phyloP scores from a whole-genome alignment of 2,113 vertebrate genomes.

The Odocoileus virginianus region DNA sequence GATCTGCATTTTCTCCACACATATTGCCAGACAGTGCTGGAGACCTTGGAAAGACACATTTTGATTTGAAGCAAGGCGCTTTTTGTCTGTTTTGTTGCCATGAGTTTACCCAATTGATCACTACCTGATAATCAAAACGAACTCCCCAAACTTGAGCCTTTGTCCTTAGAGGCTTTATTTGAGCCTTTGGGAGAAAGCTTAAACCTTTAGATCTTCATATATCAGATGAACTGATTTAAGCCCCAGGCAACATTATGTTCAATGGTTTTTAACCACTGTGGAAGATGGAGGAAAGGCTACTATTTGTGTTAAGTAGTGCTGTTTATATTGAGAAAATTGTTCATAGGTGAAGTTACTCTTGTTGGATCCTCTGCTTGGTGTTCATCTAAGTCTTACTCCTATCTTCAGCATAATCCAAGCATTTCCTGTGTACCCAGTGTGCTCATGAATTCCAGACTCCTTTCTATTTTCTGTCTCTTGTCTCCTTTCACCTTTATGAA shows the following conservation, averaged over 20 bases:
- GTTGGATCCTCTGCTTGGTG: background rate
- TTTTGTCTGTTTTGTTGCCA: background rate
- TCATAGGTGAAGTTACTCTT: background rate
- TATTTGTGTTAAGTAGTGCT: background rate
- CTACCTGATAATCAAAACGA: constrained; percentile 32
- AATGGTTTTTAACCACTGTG: background rate
- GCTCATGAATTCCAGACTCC: background rate
- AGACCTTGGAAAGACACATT: constrained; percentile 30
- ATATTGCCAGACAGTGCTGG: constrained; percentile 28
- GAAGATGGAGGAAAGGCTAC: background rate
- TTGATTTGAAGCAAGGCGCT: background rate
- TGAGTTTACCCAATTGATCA: background rate
- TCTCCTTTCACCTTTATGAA: background rate
- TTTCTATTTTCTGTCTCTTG: background rate
- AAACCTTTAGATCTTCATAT: background rate
- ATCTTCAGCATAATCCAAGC: background rate
- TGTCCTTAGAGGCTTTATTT: background rate
- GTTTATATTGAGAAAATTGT: constrained; percentile 14
- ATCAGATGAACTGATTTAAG: background rate
- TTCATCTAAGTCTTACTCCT: background rate
- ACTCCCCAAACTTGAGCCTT: background rate
- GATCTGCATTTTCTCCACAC: constrained; percentile 38
- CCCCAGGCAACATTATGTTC: background rate
- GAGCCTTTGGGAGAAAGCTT: background rate
- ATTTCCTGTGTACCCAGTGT: background rate